Evolutionary conservation across 2,797 vertebrate genomes (phyloP), one percentile per base, ranked within the genome.

Genomic region (Chrysolophus pictus): DNA sequence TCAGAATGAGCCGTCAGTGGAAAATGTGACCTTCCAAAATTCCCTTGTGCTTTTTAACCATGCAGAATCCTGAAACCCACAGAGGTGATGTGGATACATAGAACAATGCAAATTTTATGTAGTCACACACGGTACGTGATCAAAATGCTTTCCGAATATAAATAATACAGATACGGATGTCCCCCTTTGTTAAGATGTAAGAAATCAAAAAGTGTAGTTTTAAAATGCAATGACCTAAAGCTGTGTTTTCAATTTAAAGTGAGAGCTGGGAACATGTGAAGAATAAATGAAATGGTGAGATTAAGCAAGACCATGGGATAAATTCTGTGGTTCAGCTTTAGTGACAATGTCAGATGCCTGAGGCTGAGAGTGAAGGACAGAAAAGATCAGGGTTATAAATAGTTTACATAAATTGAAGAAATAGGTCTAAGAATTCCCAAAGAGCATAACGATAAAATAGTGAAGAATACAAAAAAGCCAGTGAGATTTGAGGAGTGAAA

Each of bases 1-100:
- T 89, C 82, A 86, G 90, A 95, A 91, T 44, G 79, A 95, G 63
- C 87, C 93, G 82, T 86, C 79, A 91, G 87, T 92, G 90, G 84
- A 96, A 96, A 96, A 94, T 85, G 87, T 1, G 0, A 44, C 75
- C 90, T 63, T 76, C 93, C 47, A 64, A 59, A 94, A 88, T 87
- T 94, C 88, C 87, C 90, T 28, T 46, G 79, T 84, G 87, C 56
- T 78, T 89, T 87, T 80, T 55, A 1, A 18, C 69, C 26, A 13
- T 88, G 75, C 47, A 72, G 76, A 94, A 89, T 90, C 82, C 90
- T 91, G 84, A 87, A 95, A 86, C n/a, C 24, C 76, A 87, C 84
- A 64, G 90, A 95, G 84, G 39, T 88, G 82, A 76, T 62, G 47
- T 7, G 3, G 84, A 94, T 70, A 67, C 59, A 65, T n/a, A 88